Conservation (phyloP, 2,113 vertebrate genomes). For the Elgaria multicarinata region DNA sequence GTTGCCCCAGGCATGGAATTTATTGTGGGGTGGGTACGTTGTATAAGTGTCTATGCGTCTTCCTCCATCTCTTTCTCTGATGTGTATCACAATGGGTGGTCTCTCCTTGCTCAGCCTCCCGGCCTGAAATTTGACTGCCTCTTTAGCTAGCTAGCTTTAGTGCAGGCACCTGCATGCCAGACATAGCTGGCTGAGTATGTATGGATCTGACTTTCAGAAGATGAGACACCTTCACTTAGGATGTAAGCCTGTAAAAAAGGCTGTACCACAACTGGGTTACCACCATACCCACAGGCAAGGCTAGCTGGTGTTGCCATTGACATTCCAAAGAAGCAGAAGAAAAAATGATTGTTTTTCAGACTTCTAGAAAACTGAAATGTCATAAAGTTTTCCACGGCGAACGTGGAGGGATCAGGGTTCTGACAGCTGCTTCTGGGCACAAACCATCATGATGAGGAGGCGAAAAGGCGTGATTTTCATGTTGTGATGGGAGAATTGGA, state of each 20-base stretch:
- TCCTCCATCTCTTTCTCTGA: conserved; percentile 4
- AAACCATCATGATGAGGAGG: background rate
- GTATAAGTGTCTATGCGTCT: background rate
- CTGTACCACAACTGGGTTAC: no score
- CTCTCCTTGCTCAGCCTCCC: conserved; percentile 2
- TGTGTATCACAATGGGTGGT: background rate
- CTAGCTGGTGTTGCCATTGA: background rate
- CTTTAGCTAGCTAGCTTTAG: background rate
- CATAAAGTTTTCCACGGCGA: background rate
- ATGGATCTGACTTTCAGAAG: background rate
- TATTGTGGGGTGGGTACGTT: background rate
- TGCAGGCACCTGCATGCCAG: background rate
- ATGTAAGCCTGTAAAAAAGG: background rate
- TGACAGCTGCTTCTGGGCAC: background rate
- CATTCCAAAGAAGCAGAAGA: background rate
- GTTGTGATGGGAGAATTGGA: background rate
- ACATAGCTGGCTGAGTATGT: rapidly evolving
- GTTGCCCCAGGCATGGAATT: background rate
- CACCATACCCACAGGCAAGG: background rate
- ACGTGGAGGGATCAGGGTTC: background rate
- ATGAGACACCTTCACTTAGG: background rate
- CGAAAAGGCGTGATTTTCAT: background rate
- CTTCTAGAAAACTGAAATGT: background rate
- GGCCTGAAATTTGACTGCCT: background rate
- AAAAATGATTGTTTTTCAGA: background rate